Base-by-base conservation (phyloP, 2,113 vertebrate genomes). In the Zosterops hypoxanthus region DNA sequence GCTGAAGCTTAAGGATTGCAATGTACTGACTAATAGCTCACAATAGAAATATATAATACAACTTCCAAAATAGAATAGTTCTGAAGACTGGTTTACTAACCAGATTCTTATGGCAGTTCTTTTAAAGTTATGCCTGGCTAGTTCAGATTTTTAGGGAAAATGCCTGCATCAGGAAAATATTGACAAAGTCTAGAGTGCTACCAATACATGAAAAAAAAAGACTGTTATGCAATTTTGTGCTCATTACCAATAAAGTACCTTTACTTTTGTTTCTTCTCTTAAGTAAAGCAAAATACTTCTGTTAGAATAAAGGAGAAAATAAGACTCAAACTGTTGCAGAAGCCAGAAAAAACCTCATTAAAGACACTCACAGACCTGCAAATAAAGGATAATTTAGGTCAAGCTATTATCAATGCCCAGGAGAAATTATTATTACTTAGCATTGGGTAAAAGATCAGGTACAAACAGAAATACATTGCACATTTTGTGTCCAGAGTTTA, bases 101-200 rank as follows among this genome's bases (percentile, higher is more conserved):
- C 46, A 46, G 82, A 66, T 57, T 66, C 26, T 81, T 82, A 46
- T 0, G 4, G 52, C 18, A 57, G 12, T 14, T 69, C 15, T 84
- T 82, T 52, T 26, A 71, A 69, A 55, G 15, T 59, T 55, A 85
- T 49, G 41, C n/a, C 92, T 84, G 36, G 63, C 52, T 84, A 92
- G 76, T 78, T 92, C 24, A 55, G 29, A 63, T 18, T 85, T 82
- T 73, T 66, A 59, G 41, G 29, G 60, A 39, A 42, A 46, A 88
- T 80, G 92, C 2, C 36, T 46, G 24, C 33, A 80, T 63, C 57
- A 73, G 33, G 23, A 75, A 81, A 89, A 78, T 33, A 92, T 0
- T 65, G n/a, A 72, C 23, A 20, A 42, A 88, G 33, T 44, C 36
- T 20, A 56, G 7, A 86, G 14, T 14, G 5, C 17, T 34, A 93